Evolutionary conservation across 1,140 invertebrate genomes (phyloP).

Genomic region (Drosophila kikkawai): DNA sequence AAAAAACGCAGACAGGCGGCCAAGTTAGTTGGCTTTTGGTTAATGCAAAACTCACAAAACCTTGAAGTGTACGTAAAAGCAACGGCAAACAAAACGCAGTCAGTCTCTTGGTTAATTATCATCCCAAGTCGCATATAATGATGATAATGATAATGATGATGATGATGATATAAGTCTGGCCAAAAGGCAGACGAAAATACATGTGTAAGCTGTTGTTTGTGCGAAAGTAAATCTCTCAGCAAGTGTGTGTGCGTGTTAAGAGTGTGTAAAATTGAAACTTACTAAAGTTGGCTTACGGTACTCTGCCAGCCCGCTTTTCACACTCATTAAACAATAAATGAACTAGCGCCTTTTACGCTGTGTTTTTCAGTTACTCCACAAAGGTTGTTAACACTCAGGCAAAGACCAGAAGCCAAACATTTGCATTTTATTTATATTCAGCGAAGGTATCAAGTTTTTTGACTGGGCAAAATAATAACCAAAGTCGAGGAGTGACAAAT

Average conservation of each 20-base stretch:
- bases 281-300: slow-evolving; percentile 64
- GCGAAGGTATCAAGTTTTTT: background rate
- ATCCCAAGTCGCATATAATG: slow-evolving; percentile 8
- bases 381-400: slow-evolving; percentile 57
- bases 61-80: slow-evolving; percentile 73
- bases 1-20: slow-evolving; percentile 33
- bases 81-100: slow-evolving; percentile 74
- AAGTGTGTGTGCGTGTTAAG: slow-evolving; percentile 69
- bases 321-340: slow-evolving; percentile 65
- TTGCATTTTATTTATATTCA: slow-evolving; percentile 10
- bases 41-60: slow-evolving; percentile 79
- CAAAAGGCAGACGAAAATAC: slow-evolving; percentile 25
- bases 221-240: slow-evolving; percentile 40
- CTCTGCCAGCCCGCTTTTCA: slow-evolving; percentile 53
- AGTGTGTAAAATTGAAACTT: slow-evolving; percentile 73
- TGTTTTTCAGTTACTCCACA: slow-evolving; percentile 39
- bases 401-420: background rate
- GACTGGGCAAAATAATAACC: background rate
- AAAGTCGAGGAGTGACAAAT: too few relatives aligned
- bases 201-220: slow-evolving; percentile 20
- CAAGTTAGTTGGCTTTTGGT: slow-evolving; percentile 58
- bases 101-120: slow-evolving; percentile 43
- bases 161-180: slow-evolving; percentile 55
- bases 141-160: slow-evolving; percentile 35
- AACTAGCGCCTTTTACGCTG: slow-evolving; percentile 61